These are phyloP conservation scores for Champsocephalus gunnari DNA, from an alignment of 2,797 vertebrate genomes.

Conservation along the genomic window DNA sequence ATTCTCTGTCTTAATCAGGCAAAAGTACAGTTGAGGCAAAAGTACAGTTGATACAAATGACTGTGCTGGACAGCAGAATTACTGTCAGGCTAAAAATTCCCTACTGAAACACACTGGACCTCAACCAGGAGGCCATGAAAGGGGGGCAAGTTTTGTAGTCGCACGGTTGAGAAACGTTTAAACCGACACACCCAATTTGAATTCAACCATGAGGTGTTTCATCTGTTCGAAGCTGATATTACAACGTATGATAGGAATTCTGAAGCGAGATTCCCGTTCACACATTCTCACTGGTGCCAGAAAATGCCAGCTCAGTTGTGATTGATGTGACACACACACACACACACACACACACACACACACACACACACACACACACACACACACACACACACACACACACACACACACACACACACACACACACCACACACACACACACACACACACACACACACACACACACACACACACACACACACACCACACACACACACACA, in stretches of 20 bases:
- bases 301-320: slow-evolving; percentile 7
- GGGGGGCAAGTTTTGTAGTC: not conserved
- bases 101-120: slow-evolving; percentile 36
- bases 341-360: no score
- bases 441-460: not conserved
- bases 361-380: no score
- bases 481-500: no score
- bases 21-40: not conserved
- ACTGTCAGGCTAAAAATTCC: slow-evolving; percentile 35
- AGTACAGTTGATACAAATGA: not conserved
- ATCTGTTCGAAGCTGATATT: not conserved
- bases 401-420: no score
- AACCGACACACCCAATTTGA: not conserved
- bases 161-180: not conserved
- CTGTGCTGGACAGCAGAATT: slow-evolving; percentile 27
- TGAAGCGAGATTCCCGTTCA: not conserved
- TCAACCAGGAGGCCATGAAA: slow-evolving; percentile 29
- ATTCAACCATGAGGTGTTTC: not conserved
- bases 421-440: no score
- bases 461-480: no score
- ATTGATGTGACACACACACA: slow-evolving; percentile 2
- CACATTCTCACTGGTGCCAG: not conserved
- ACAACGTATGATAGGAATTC: not conserved
- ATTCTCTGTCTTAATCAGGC: not conserved
- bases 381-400: no score